Base-by-base conservation (phyloP, 2,113 vertebrate species). In the Nothocercus julius region DNA sequence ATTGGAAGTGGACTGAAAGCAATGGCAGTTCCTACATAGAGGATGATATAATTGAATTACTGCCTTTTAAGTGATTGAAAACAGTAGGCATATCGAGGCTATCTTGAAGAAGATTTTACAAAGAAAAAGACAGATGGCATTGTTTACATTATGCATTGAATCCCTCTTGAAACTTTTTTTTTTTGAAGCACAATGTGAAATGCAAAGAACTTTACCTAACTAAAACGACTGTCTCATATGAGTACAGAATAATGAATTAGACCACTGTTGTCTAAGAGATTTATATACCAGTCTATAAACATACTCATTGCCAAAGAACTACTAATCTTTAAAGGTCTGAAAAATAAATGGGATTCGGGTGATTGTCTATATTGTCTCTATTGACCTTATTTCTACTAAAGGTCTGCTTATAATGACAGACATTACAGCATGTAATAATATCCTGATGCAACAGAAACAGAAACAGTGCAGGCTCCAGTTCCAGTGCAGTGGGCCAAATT, bases 51-150 rank as follows among this genome's bases (percentile, higher is more conserved):
- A 98, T 98, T 93, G 87, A 97, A 97, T 98, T 97, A 98, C 92
- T 97, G 96, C 96, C 97, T 98, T 97, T 98, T 98, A 98, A 98
- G 98, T 98, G 98, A 98, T 98, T 98, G 97, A 98, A 98, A 97
- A 98, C 97, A 97, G 96, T 91, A 95, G 97, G 95, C 97, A 91
- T 97, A 97, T 97, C 89, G 21, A 91, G 81, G 68, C 96, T 97
- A 97, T 98, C 97, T 97, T 22, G 13, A 95, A 93, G 30, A 97
- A 98, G 97, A 98, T 91, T 95, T 89, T 95, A 90, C 85, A 69
- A 97, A 97, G 95, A 91, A 97, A 96, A 92, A 95, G 96, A 87
- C 94, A 97, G 96, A 87, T 89, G 79, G 58, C 66, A 90, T 82
- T 98, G 95, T 96, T 97, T 97, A 97, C 90, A 91, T 97, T 95